Conservation (phyloP, 2,888 invertebrate genomes). For the Stegophylla sp. region DNA sequence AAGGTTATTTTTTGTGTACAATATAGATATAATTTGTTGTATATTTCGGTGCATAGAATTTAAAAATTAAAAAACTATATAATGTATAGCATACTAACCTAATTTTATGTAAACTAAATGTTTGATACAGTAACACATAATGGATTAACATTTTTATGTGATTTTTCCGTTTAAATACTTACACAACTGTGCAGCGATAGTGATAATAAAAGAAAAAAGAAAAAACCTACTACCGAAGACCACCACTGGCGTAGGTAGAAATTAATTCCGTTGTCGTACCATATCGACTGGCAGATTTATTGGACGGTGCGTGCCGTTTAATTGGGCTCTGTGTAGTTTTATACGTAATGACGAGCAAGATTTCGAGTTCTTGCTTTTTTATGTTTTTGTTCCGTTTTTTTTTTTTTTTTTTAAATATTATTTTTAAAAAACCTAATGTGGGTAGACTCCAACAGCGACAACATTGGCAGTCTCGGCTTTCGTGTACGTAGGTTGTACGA, state of each 20-base stretch:
- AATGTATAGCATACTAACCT: background rate
- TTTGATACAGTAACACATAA: background rate
- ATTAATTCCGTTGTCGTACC: conserved; percentile 55
- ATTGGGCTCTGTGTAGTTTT: conserved; percentile 58
- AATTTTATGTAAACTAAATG: background rate
- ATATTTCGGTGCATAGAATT: no score
- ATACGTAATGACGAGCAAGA: conserved; percentile 37
- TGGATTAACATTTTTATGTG: conserved; percentile 2
- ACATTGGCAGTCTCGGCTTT: conserved; percentile 37
- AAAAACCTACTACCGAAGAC: conserved; percentile 50
- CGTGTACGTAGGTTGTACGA: conserved; percentile 54
- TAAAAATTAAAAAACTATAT: no score
- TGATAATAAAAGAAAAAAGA: conserved; percentile 54
- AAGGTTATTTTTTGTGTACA: no score
- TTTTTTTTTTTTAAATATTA: conserved; percentile 12
- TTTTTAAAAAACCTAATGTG: conserved; percentile 22
- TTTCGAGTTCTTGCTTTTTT: conserved; percentile 33
- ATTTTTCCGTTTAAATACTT: conserved; percentile 21
- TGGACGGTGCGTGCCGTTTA: conserved; percentile 51
- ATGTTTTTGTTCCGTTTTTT: conserved; percentile 36
- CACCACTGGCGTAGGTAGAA: conserved; percentile 57
- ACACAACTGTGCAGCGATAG: conserved; percentile 26
- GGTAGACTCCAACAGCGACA: conserved; percentile 36
- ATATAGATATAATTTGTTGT: no score
- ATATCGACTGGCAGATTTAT: conserved; percentile 57